phyloP scores from a whole-genome alignment of 1,140 invertebrate genomes.

The Macrosteles quadrilineatus region DNA sequence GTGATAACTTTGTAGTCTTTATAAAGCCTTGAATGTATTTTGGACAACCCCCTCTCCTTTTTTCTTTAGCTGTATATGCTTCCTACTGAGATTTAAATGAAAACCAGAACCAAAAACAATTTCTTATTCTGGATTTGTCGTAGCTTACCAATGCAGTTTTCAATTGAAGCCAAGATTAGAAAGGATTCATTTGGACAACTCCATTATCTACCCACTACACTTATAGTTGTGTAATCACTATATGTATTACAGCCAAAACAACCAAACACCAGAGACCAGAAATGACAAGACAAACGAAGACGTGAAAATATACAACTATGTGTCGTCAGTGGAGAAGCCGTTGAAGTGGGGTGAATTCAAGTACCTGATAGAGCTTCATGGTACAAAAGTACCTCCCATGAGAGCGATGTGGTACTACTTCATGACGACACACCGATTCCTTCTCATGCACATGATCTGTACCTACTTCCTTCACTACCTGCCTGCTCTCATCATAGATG shows the following conservation, averaged over 20 bases:
- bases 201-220: too few relatives aligned
- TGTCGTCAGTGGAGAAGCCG: constrained; percentile 59
- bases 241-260: constrained; percentile 11
- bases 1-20: too few relatives aligned
- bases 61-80: too few relatives aligned
- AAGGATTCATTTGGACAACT: too few relatives aligned
- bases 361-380: constrained; percentile 52
- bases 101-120: too few relatives aligned
- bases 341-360: constrained; percentile 61
- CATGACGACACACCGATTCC: constrained; percentile 52
- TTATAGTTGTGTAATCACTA: too few relatives aligned
- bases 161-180: too few relatives aligned
- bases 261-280: constrained; percentile 8
- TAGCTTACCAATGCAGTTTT: too few relatives aligned
- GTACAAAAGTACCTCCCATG: constrained; percentile 49
- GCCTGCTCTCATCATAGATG: constrained; percentile 51
- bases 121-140: too few relatives aligned
- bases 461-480: constrained; percentile 51
- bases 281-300: constrained; percentile 27
- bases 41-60: too few relatives aligned
- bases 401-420: constrained; percentile 59
- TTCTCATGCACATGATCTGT: constrained; percentile 53
- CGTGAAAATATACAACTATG: constrained; percentile 56
- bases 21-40: too few relatives aligned
- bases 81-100: too few relatives aligned